Evolutionary conservation across 2,797 vertebrate genomes (phyloP).

Genomic region (Poecilia gillii): DNA sequence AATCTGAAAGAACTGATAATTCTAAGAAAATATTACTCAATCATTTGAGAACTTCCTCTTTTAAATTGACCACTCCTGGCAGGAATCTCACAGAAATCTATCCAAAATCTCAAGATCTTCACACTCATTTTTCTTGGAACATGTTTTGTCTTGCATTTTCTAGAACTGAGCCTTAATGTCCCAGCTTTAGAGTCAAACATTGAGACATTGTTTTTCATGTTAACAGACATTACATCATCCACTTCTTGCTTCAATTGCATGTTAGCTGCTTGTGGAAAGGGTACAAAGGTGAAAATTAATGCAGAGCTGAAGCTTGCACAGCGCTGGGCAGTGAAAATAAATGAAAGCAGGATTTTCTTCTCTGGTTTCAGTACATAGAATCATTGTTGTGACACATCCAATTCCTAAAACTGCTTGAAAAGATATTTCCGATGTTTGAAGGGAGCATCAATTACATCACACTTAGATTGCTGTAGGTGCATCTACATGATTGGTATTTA

Average conservation of each 20-base stretch:
- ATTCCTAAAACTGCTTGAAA: conserved; percentile 20
- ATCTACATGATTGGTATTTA: conserved; percentile 21
- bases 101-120: conserved; percentile 23
- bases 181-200: conserved; percentile 38
- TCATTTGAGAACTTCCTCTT: conserved; percentile 23
- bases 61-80: conserved; percentile 18
- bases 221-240: conserved; percentile 67
- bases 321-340: conserved; percentile 38
- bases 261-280: conserved; percentile 12
- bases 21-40: conserved; percentile 12
- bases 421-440: conserved; percentile 14
- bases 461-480: conserved; percentile 16
- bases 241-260: conserved; percentile 41
- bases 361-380: conserved; percentile 29
- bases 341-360: conserved; percentile 26
- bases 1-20: neutral
- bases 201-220: conserved; percentile 63
- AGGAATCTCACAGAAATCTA: conserved; percentile 21
- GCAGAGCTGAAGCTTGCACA: conserved; percentile 18
- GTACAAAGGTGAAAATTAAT: conserved; percentile 43
- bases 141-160: conserved; percentile 48
- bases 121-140: conserved; percentile 33
- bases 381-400: conserved; percentile 16
- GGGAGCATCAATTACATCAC: neutral
- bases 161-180: conserved; percentile 27